These are phyloP conservation scores for Microcebus ravelobensis DNA, from an alignment of 2,113 vertebrate genomes.

Conservation along the genomic window DNA sequence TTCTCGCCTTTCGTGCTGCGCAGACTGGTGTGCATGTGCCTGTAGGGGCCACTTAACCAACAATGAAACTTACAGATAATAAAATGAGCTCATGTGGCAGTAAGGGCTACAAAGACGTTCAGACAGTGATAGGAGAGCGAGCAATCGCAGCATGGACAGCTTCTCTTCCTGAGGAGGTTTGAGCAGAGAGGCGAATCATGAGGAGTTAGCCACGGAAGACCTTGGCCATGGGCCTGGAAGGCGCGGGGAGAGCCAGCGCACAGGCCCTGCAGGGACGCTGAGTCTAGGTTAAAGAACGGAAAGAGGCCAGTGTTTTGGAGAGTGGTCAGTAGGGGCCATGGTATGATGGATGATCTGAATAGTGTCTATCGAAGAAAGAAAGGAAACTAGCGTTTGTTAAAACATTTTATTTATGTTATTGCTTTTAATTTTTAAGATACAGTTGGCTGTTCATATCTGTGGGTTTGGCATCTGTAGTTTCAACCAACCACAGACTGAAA, in stretches of 20 bases:
- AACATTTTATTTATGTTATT: neutral
- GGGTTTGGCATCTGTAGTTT: neutral
- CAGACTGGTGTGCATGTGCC: too few species aligned
- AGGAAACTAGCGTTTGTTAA: neutral
- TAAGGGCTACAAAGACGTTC: neutral
- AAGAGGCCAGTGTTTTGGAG: neutral
- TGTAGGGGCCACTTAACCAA: neutral
- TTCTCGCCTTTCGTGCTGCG: neutral
- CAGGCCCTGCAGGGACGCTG: neutral
- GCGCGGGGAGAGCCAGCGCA: neutral
- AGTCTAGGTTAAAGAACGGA: neutral
- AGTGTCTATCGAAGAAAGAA: neutral
- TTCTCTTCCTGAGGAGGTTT: neutral
- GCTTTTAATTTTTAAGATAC: neutral
- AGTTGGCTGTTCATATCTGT: too few species aligned
- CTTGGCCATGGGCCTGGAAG: neutral
- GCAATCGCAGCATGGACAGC: neutral
- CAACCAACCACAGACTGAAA: neutral
- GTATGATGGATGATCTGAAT: neutral
- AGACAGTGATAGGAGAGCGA: neutral
- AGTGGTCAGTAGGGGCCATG: accelerated
- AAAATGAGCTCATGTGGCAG: neutral
- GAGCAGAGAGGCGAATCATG: neutral
- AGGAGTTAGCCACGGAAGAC: neutral
- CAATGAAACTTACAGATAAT: neutral